Base-by-base conservation (phyloP, 2,797 vertebrate species). In the Galaxias olidus region DNA sequence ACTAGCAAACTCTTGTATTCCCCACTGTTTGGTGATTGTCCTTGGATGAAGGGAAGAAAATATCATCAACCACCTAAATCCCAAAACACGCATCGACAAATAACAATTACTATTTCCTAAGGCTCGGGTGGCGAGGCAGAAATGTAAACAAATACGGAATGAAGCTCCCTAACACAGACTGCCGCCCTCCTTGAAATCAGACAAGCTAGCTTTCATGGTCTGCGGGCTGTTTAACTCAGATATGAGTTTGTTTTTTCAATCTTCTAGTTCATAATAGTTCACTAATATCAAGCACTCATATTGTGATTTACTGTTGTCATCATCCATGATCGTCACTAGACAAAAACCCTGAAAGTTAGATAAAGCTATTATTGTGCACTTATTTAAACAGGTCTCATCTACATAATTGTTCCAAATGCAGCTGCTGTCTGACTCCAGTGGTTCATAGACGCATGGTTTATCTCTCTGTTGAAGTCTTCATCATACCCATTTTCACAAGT, bases 41-140 rank as follows among this genome's bases (percentile, higher is more conserved):
- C 86, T 90, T 88, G 84, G 83, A 81, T 82, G 75, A 72, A 80
- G 84, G 76, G 82, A 73, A 79, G 68, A 77, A 87, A 86, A 81
- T 71, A 86, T 81, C 83, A 78, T 65, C 64, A 66, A 61, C 74
- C 75, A 86, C 84, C 76, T 77, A 81, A 82, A 73, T 84, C 80
- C 84, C 71, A 74, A 78, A 87, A 86, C 78, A 79, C 76, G 74
- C 84, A 74, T 73, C 79, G 63, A 85, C 82, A 88, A 88, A 88
- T 84, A 90, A 85, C 78, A 83, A 86, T 83, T 87, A 85, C 62
- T 73, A 73, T 82, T 72, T 82, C 84, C 78, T 65, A 65, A 44
- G 84, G 87, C 76, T 14, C 14, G 56, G 68, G 63, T 78, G 69
- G 72, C 71, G 72, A 49, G 72, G 30, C 10, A 30, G 47, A 50